Evolutionary conservation across 2,113 vertebrate species (phyloP).

Genomic region (Colossoma macropomum): DNA sequence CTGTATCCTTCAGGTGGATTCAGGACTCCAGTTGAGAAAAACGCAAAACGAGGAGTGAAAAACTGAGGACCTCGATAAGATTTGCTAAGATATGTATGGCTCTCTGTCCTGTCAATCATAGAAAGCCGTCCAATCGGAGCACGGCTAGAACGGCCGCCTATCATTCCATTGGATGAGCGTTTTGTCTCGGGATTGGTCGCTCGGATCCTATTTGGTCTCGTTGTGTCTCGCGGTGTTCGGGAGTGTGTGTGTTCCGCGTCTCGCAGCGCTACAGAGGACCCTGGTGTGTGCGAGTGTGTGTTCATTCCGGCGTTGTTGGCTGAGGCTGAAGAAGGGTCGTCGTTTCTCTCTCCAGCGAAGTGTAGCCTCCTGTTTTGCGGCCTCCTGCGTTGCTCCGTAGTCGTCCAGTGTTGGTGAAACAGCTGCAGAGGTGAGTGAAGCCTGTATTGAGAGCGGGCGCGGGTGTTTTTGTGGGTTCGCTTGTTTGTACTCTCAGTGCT

Average conservation of each 20-base stretch:
- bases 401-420: not conserved
- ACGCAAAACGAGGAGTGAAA: no score
- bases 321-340: not conserved
- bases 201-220: not conserved
- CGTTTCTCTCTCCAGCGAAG: conserved; percentile 28
- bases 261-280: conserved; percentile 16
- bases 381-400: conserved; percentile 6
- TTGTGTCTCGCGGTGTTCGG: conserved; percentile 68
- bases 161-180: not conserved
- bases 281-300: conserved; percentile 32
- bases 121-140: conserved; percentile 23
- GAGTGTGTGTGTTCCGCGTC: conserved; percentile 36
- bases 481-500: conserved; percentile 10
- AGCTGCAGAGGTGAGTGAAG: conserved; percentile 15
- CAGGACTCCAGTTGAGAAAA: no score
- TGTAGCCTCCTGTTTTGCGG: not conserved
- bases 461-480: not conserved
- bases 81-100: not conserved
- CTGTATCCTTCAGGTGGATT: no score
- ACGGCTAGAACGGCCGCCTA: no score
- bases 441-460: not conserved
- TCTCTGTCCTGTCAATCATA: conserved; percentile 14
- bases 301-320: conserved; percentile 39
- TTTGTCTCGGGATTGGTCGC: conserved; percentile 37
- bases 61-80: no score